Percentiles rank a stretch among this genome's conserved stretches.
Evolutionary conservation across 2,113 vertebrate species (phyloP).

Genomic region (Podarcis raffonei): DNA sequence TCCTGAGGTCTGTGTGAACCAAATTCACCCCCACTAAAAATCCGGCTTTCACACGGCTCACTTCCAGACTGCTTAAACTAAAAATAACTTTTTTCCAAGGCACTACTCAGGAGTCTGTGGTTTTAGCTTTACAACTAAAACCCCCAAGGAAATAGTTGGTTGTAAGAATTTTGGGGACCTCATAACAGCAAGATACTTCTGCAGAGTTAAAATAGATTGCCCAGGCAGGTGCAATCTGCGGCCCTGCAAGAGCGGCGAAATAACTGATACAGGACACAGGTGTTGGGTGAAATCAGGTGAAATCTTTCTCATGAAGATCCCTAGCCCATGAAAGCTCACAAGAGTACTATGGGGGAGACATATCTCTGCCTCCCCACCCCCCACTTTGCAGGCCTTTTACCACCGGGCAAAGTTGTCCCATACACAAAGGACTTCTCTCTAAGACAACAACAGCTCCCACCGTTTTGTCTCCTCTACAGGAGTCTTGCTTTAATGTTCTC

Average conservation of each 20-base stretch:
- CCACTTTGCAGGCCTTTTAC: too few species aligned
- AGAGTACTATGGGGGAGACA: too few species aligned
- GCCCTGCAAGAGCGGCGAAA: too few species aligned
- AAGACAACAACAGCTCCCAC: not conserved
- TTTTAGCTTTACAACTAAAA: not conserved
- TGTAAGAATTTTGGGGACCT: not conserved
- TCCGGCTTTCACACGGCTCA: not conserved
- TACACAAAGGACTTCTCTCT: not conserved
- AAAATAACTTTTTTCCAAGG: not conserved
- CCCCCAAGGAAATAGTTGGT: not conserved
- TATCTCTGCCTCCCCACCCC: too few species aligned
- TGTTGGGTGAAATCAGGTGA: too few species aligned
- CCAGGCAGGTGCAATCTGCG: too few species aligned
- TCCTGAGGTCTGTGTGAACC: too few species aligned
- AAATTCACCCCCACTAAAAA: not conserved
- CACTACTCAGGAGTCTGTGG: not conserved
- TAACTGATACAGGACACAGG: too few species aligned
- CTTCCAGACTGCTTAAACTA: not conserved
- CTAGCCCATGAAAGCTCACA: too few species aligned
- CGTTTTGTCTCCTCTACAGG: not conserved
- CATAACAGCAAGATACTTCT: not conserved
- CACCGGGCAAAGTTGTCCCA: too few species aligned
- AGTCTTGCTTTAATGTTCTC: not conserved
- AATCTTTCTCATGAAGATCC: too few species aligned
- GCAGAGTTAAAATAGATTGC: not conserved